Percentiles rank a stretch among this genome's conserved stretches.
Evolutionary conservation across 2,113 vertebrate genomes (phyloP).

Genomic region (Ctenomys sociabilis): DNA sequence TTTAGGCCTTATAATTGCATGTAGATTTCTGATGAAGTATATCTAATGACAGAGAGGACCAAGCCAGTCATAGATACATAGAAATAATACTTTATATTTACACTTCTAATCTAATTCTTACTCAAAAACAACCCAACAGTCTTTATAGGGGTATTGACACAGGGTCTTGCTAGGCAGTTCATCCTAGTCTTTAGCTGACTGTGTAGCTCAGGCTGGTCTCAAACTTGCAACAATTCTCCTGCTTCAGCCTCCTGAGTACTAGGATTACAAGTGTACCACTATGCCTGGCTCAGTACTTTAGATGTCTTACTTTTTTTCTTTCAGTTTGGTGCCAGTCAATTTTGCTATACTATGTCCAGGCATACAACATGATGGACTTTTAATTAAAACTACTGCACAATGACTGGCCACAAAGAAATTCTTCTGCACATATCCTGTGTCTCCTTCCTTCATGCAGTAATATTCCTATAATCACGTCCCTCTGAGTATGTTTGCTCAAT

Average conservation of each 20-base stretch:
- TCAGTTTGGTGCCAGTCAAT: neutral
- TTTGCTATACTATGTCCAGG: neutral
- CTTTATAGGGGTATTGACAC: neutral
- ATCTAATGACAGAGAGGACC: neutral
- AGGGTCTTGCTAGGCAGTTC: neutral
- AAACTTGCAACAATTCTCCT: neutral
- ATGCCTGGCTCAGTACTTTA: neutral
- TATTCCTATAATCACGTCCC: neutral
- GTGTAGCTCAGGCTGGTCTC: neutral
- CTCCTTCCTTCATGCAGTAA: neutral
- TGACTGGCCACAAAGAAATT: neutral
- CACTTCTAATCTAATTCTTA: neutral
- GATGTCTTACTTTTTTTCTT: neutral
- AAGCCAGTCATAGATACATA: neutral
- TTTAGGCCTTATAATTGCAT: neutral
- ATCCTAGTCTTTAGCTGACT: neutral
- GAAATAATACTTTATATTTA: neutral
- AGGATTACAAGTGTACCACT: neutral
- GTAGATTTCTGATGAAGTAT: neutral
- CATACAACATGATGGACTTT: neutral
- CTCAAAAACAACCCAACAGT: neutral
- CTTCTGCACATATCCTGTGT: neutral
- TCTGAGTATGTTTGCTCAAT: neutral
- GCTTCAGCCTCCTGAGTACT: neutral
- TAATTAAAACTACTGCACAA: neutral